These are phyloP conservation scores for Hydrophis major DNA, from an alignment of 2,797 vertebrate species.

Conservation along the genomic window DNA sequence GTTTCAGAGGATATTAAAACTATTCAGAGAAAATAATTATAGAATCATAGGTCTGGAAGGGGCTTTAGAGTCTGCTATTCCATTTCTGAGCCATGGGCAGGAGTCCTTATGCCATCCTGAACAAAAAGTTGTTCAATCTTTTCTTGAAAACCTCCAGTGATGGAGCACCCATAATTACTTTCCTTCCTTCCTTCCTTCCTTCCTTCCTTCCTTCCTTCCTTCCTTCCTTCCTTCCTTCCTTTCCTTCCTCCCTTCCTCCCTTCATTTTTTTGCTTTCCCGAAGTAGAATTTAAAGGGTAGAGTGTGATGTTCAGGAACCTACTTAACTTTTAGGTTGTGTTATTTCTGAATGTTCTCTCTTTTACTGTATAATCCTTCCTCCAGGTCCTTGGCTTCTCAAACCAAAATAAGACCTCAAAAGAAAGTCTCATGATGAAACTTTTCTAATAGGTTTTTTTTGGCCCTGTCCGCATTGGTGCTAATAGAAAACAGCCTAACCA, in stretches of 20 bases:
- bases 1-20: not conserved
- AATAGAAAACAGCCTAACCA: not conserved
- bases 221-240: too few relatives aligned
- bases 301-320: not conserved
- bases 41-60: not conserved
- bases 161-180: not conserved
- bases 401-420: not conserved
- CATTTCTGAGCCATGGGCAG: not conserved
- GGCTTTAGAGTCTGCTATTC: not conserved
- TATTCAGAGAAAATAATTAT: not conserved
- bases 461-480: not conserved
- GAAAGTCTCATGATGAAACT: not conserved
- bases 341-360: not conserved
- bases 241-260: too few relatives aligned
- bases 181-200: not conserved
- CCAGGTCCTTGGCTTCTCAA: not conserved
- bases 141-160: not conserved
- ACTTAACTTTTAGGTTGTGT: not conserved
- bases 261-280: not conserved
- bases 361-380: not conserved
- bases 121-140: not conserved
- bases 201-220: not conserved
- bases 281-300: not conserved
- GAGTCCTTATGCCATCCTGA: not conserved
- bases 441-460: not conserved